Evolutionary conservation across 2,113 vertebrate species (phyloP), one percentile per base, ranked within the genome.

Genomic region (Sula dactylatra): DNA sequence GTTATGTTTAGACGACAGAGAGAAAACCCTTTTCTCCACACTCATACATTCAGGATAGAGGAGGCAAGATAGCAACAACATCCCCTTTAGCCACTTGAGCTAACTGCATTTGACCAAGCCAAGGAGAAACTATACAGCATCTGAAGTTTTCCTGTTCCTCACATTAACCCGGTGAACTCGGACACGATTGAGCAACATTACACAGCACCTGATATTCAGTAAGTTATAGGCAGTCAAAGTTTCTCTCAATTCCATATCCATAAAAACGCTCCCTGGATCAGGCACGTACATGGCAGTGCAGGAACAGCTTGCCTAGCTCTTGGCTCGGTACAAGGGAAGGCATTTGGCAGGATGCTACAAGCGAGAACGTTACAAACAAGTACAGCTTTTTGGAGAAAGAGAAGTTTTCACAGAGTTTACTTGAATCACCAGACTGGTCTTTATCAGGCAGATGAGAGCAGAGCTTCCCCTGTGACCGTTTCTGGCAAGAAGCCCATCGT

Each of bases 251-350:
- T 65, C 50, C 2, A 0, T 10, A 7, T 10, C 22, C 59, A 82
- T 42, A 74, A 11, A 64, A 69, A 5, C 0, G 0, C 17, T n/a
- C 18, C 32, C 44, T 32, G 34, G 20, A 11, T 52, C 22, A 61
- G 44, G 24, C 40, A 44, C 0, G 4, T 14, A 10, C 20, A 20
- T 0, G 0, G 61, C 61, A 3, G 3, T 0, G 4, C 54, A 52
- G 24, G 15, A 78, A 15, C 55, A 82, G 15, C 29, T 45, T 27
- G 17, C 25, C 21, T 26, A 26, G 38, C 13, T 58, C 42, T 55
- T 14, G 27, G 56, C 22, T 38, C 0, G 0, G 26, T 4, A 13
- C 0, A 1, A 80, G 21, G 13, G 12, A 61, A 58, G 3, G 40
- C 2, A 0, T 11, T 66, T 24, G 29, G 3, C 50, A n/a, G 49